Conservation (phyloP, 2,888 invertebrate genomes). For the Icerya purchasi region DNA sequence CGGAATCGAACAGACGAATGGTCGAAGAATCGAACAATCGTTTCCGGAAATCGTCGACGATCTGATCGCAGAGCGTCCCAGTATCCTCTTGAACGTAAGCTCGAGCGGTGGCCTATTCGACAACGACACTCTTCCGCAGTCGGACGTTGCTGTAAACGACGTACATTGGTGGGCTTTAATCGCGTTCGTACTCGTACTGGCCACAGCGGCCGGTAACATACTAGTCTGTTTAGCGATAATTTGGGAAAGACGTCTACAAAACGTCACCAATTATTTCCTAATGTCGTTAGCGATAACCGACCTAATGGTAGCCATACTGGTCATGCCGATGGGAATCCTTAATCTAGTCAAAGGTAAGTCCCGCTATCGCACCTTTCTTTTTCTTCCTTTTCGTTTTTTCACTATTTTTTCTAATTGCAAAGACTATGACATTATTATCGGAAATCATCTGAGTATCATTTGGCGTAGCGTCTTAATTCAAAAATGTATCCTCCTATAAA, state of each 20-base stretch:
- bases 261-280: slow-evolving; percentile 91
- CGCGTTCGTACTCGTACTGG: slow-evolving; percentile 53
- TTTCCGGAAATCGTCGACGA: not conserved
- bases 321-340: slow-evolving; percentile 83
- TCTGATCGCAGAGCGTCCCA: not conserved
- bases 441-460: too few species aligned
- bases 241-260: slow-evolving; percentile 76
- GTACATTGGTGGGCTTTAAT: slow-evolving; percentile 60
- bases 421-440: not conserved
- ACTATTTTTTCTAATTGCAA: not conserved
- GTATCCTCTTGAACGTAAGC: slow-evolving; percentile 1
- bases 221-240: slow-evolving; percentile 83
- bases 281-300: slow-evolving; percentile 91
- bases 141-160: slow-evolving; percentile 10
- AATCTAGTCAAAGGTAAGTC: slow-evolving; percentile 56
- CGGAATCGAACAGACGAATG: slow-evolving; percentile 3
- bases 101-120: not conserved
- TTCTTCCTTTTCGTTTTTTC: not conserved
- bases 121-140: not conserved
- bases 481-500: too few species aligned
- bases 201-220: slow-evolving; percentile 78
- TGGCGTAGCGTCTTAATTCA: too few species aligned
- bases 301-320: slow-evolving; percentile 76
- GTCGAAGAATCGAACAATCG: too few species aligned
- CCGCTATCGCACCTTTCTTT: not conserved